Evolutionary conservation across 2,797 vertebrate genomes (phyloP).

Genomic region (Rhinogobio ventralis): DNA sequence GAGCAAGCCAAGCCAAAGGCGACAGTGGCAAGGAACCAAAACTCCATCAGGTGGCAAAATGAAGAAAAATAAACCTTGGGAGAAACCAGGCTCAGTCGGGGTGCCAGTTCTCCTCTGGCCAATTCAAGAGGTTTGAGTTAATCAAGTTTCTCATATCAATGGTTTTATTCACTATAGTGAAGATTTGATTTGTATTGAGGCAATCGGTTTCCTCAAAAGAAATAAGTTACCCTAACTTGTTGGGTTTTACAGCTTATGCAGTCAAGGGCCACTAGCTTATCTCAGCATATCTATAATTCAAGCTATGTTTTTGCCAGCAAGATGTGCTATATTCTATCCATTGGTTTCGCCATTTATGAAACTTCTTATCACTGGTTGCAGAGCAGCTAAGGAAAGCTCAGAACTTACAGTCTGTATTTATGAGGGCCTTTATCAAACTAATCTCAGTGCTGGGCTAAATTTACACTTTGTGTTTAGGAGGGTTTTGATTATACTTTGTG

Average conservation of each 20-base stretch:
- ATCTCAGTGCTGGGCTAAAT: slow-evolving; percentile 42
- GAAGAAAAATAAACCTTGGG: too few relatives aligned
- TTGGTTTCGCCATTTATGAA: slow-evolving; percentile 30
- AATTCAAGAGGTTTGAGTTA: too few relatives aligned
- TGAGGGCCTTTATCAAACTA: slow-evolving; percentile 31
- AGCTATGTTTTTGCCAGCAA: slow-evolving; percentile 17
- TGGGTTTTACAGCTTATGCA: not conserved
- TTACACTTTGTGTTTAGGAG: slow-evolving; percentile 37
- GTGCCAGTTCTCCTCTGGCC: too few relatives aligned
- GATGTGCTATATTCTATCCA: slow-evolving; percentile 11
- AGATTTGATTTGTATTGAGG: not conserved
- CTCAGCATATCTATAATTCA: slow-evolving; percentile 27
- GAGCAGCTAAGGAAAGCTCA: slow-evolving; percentile 23
- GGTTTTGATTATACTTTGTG: slow-evolving; percentile 53
- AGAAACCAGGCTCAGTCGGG: too few relatives aligned
- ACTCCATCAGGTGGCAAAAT: too few relatives aligned
- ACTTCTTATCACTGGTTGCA: slow-evolving; percentile 20
- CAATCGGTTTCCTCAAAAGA: not conserved
- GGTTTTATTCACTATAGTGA: too few relatives aligned
- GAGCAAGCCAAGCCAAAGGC: too few relatives aligned
- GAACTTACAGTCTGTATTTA: slow-evolving; percentile 29
- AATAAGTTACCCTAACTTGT: not conserved
- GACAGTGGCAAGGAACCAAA: too few relatives aligned
- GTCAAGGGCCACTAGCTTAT: not conserved
- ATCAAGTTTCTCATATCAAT: too few relatives aligned